These are phyloP conservation scores for Zaprionus vittiger DNA, from an alignment of 1,140 invertebrate species.

Conservation along the genomic window DNA sequence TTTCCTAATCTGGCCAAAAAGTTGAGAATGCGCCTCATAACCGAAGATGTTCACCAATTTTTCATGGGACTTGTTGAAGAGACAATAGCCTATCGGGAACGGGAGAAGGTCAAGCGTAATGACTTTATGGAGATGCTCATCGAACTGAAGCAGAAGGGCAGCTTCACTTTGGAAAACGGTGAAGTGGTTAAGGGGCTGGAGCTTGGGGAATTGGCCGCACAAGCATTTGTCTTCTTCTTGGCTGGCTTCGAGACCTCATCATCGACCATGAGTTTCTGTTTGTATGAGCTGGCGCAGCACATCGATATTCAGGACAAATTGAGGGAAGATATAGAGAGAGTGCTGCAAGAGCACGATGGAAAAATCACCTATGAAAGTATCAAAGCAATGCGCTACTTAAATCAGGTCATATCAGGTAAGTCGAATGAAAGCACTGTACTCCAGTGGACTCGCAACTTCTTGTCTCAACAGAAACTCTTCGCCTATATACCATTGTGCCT, in stretches of 20 bases:
- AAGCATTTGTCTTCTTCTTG: conserved; percentile 87
- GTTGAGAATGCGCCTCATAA: conserved; percentile 46
- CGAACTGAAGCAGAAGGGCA: conserved; percentile 84
- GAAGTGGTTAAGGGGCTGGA: conserved; percentile 57
- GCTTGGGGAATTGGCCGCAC: conserved; percentile 84
- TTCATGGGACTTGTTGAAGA: conserved; percentile 85
- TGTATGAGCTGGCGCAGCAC: conserved; percentile 85
- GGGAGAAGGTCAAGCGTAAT: conserved; percentile 84
- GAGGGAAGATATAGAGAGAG: conserved; percentile 84
- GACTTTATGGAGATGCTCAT: conserved; percentile 87
- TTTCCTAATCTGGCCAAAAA: conserved; percentile 52
- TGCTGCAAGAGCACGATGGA: conserved; percentile 84
- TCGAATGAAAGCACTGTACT: not conserved
- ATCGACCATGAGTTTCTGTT: conserved; percentile 84
- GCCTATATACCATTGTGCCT: conserved; percentile 87
- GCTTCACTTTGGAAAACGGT: conserved; percentile 54
- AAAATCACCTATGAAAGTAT: conserved; percentile 86
- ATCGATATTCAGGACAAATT: conserved; percentile 85
- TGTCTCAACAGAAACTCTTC: conserved; percentile 86
- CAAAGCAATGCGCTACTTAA: conserved; percentile 86
- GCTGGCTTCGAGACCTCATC: conserved; percentile 87
- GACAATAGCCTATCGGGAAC: conserved; percentile 85
- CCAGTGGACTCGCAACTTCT: not conserved
- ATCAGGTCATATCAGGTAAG: conserved; percentile 85
- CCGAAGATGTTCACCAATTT: conserved; percentile 85